Percentiles rank a stretch among this genome's conserved stretches.
phyloP scores from a whole-genome alignment of 2,797 vertebrate species.

The Pseudomugil gertrudae region DNA sequence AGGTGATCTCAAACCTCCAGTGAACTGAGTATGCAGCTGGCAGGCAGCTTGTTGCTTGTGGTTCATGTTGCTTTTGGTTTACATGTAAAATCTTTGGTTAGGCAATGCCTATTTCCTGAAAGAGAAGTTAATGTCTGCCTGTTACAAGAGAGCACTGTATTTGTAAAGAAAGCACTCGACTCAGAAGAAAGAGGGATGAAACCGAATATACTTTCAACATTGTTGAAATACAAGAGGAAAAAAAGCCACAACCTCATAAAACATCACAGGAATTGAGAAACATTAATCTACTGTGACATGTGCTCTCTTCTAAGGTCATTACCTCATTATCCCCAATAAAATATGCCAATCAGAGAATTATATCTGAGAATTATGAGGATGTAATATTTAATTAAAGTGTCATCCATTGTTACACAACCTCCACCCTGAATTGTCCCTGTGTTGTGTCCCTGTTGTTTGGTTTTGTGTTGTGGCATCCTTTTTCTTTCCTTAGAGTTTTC shows the following conservation, averaged over 20 bases:
- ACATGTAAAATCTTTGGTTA: too few species aligned
- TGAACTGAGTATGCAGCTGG: constrained; percentile 17
- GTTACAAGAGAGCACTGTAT: constrained; percentile 14
- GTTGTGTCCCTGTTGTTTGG: neutral
- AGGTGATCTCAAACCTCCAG: constrained; percentile 13
- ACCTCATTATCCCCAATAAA: constrained; percentile 10
- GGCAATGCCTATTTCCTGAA: constrained; percentile 6
- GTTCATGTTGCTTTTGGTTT: constrained; percentile 11
- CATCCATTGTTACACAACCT: neutral
- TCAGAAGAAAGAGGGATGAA: neutral
- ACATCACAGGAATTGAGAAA: neutral
- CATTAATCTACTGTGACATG: constrained; percentile 13
- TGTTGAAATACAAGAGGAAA: neutral
- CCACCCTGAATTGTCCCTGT: neutral
- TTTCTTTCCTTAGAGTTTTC: constrained; percentile 1
- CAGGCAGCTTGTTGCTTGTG: constrained; percentile 6
- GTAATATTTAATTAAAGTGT: constrained; percentile 21
- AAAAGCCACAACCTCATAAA: neutral
- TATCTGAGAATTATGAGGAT: constrained; percentile 10
- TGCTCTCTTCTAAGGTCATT: neutral
- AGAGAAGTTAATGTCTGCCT: constrained; percentile 7
- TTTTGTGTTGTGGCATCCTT: neutral
- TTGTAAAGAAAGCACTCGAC: constrained; percentile 4
- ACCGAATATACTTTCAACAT: neutral
- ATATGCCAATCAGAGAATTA: constrained; percentile 24